A percentile compares a stretch with the other conserved stretches of the same genome.
Evolutionary conservation across 2,888 invertebrate genomes (phyloP).

Genomic region (Branchellion lobata): DNA sequence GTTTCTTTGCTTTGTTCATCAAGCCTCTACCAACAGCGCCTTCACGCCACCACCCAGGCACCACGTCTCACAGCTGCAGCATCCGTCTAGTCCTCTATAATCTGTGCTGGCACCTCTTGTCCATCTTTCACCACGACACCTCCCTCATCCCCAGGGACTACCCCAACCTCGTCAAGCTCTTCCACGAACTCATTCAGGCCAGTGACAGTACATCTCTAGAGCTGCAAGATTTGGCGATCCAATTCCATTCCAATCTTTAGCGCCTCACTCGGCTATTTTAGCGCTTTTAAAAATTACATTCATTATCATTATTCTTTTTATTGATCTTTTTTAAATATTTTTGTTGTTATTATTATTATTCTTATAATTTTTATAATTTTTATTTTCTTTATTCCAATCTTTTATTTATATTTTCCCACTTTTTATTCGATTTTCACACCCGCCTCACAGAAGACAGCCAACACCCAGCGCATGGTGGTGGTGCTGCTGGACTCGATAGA

Average conservation of each 20-base stretch:
- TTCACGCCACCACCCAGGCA: no score
- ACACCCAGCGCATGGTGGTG: conserved; percentile 51
- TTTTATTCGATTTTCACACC: background rate
- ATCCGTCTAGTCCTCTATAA: conserved; percentile 51
- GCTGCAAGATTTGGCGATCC: no score
- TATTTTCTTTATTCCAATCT: background rate
- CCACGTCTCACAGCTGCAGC: conserved; percentile 52
- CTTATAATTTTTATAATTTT: background rate
- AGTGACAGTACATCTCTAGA: no score
- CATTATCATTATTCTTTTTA: no score
- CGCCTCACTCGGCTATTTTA: no score
- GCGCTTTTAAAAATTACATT: no score
- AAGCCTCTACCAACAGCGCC: no score
- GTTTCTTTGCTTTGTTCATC: background rate
- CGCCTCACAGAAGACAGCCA: conserved; percentile 49
- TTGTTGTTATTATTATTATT: no score
- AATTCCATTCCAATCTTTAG: no score
- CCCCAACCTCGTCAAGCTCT: conserved; percentile 50
- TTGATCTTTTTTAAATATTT: no score
- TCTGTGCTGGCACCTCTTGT: conserved; percentile 53
- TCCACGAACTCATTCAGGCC: conserved; percentile 51
- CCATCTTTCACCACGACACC: conserved; percentile 44
- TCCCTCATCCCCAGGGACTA: conserved; percentile 51
- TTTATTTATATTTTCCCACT: background rate
- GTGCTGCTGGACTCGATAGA: conserved; percentile 54